Evolutionary conservation across 1,140 invertebrate genomes (phyloP).

Genomic region (Meloidogyne hapla): DNA sequence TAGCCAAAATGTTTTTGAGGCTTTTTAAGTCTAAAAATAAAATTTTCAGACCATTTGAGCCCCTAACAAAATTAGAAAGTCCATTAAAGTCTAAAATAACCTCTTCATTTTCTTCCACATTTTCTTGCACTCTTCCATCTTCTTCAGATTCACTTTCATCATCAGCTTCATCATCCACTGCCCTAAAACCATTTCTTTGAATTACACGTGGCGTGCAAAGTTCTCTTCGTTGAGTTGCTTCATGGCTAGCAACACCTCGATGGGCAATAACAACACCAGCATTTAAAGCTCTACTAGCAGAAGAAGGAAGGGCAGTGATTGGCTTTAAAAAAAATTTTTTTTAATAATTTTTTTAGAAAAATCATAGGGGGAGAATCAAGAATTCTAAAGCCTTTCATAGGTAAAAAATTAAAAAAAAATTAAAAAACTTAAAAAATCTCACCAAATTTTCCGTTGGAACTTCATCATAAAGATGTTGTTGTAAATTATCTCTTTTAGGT

Average conservation of each 20-base stretch:
- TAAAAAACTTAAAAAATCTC: not conserved
- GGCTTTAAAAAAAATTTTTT: not conserved
- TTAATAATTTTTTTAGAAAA: not conserved
- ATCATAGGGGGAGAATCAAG: not conserved
- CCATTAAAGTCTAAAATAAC: not conserved
- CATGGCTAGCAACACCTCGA: slow-evolving; percentile 10
- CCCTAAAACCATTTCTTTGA: slow-evolving; percentile 5
- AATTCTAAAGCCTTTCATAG: not conserved
- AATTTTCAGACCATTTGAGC: too few species aligned
- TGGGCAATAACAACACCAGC: slow-evolving; percentile 13
- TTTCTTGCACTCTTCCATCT: not conserved
- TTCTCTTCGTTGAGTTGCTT: not conserved
- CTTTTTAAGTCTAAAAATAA: too few species aligned
- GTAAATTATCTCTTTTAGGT: not conserved
- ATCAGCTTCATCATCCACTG: slow-evolving; percentile 15
- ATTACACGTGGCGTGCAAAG: slow-evolving; percentile 20
- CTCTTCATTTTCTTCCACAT: not conserved
- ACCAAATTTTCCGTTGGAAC: slow-evolving; percentile 25
- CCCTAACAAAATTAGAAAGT: too few species aligned
- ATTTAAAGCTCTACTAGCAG: slow-evolving; percentile 2
- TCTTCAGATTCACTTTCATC: slow-evolving; percentile 20
- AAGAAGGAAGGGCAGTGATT: not conserved
- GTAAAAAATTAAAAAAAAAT: too few species aligned
- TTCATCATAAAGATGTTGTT: slow-evolving; percentile 39
- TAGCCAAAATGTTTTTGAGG: too few species aligned